Conservation (phyloP, 2,888 invertebrate genomes). For the Cosmorhoe ocellata region DNA sequence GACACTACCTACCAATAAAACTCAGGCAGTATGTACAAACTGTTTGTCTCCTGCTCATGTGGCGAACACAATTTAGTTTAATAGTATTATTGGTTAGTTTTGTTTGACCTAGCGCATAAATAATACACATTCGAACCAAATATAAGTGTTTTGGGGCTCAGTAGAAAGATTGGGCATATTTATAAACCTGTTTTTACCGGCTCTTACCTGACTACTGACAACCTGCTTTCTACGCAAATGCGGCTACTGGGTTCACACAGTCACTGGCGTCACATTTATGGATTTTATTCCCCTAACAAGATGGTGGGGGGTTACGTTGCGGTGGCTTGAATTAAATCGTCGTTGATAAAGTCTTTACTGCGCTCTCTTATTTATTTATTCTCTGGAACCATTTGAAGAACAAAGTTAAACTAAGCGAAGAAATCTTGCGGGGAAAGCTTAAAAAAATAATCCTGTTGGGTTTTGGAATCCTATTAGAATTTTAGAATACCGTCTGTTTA, state of each 20-base stretch:
- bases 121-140: too few species aligned
- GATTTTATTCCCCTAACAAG: conserved; percentile 78
- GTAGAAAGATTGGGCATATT: too few species aligned
- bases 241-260: conserved; percentile 2
- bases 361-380: conserved; percentile 55
- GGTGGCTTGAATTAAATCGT: conserved; percentile 77
- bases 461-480: conserved; percentile 1
- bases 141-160: too few species aligned
- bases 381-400: conserved; percentile 11
- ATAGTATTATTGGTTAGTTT: too few species aligned
- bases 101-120: too few species aligned
- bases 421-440: conserved; percentile 12
- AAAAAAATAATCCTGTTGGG: not conserved
- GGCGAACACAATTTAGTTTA: too few species aligned
- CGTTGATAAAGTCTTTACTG: conserved; percentile 72
- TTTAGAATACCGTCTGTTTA: too few species aligned
- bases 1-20: too few species aligned
- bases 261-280: conserved; percentile 71
- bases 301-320: conserved; percentile 65
- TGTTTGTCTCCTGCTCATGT: too few species aligned
- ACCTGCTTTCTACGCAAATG: conserved; percentile 8
- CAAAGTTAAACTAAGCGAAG: conserved; percentile 22
- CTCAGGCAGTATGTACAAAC: too few species aligned
- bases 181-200: too few species aligned
- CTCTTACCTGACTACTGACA: not conserved